These are phyloP conservation scores for Crematogaster levior DNA, from an alignment of 2,888 invertebrate genomes.

Conservation along the genomic window DNA sequence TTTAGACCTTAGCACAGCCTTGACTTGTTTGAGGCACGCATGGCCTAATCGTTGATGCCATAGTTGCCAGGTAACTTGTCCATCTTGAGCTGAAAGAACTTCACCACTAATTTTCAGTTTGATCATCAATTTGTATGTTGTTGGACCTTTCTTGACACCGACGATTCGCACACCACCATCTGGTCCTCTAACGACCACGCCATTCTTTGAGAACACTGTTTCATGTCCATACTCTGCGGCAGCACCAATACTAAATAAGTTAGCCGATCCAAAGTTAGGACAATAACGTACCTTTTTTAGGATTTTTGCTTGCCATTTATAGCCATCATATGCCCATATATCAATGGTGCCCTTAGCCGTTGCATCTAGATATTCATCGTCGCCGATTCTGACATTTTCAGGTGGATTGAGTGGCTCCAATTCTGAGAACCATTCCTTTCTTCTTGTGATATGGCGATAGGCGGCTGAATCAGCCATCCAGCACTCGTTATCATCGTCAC, in stretches of 20 bases:
- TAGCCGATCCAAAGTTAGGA: background rate
- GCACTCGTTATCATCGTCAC: background rate
- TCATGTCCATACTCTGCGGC: slow-evolving; percentile 7
- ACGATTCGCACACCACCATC: background rate
- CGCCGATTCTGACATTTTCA: slow-evolving; percentile 1
- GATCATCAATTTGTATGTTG: background rate
- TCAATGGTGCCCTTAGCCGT: background rate
- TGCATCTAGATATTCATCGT: background rate
- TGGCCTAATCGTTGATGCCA: background rate
- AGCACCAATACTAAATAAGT: slow-evolving; percentile 11
- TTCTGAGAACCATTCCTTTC: background rate
- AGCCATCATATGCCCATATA: slow-evolving; percentile 1
- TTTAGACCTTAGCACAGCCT: background rate
- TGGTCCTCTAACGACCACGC: background rate
- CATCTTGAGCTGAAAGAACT: background rate
- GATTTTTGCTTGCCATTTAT: background rate
- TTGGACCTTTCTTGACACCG: slow-evolving; percentile 1
- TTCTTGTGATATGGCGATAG: background rate
- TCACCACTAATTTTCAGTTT: slow-evolving; percentile 1
- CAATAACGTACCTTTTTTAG: background rate
- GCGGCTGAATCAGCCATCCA: slow-evolving; percentile 1
- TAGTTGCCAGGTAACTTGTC: background rate
- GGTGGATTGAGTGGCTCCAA: background rate
- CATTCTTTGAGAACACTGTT: background rate
- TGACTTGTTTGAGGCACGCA: slow-evolving; percentile 5